Conservation (phyloP, 2,797 vertebrate genomes). For the Amblyraja radiata region DNA sequence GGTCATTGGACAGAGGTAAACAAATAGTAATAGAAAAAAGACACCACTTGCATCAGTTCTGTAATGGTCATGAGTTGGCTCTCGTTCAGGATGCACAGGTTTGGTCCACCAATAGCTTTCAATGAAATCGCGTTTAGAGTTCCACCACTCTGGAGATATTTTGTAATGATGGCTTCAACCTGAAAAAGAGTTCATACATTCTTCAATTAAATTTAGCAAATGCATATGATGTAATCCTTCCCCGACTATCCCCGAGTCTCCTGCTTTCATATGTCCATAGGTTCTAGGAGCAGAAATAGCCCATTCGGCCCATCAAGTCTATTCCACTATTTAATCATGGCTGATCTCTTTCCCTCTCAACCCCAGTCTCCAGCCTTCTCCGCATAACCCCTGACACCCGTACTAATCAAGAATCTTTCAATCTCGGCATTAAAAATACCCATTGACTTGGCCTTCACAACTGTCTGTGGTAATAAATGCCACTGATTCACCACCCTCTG, state of each 20-base stretch:
- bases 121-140: conserved; percentile 45
- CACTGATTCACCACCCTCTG: too few relatives aligned
- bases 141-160: conserved; percentile 48
- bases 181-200: conserved; percentile 38
- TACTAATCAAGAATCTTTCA: too few relatives aligned
- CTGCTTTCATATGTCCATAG: neutral
- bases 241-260: neutral
- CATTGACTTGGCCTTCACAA: too few relatives aligned
- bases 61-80: conserved; percentile 46
- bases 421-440: too few relatives aligned
- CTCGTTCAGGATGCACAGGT: conserved; percentile 50
- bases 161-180: conserved; percentile 44
- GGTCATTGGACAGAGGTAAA: neutral
- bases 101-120: neutral
- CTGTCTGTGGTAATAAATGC: too few relatives aligned
- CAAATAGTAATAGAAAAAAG: neutral
- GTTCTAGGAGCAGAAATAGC: too few relatives aligned
- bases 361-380: too few relatives aligned
- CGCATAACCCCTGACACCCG: too few relatives aligned
- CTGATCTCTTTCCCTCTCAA: too few relatives aligned
- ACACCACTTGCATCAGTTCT: neutral
- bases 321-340: too few relatives aligned
- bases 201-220: neutral
- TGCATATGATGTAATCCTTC: neutral
- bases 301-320: too few relatives aligned